Evolutionary conservation across 2,888 invertebrate genomes (phyloP).

Genomic region (Alcis repandata): DNA sequence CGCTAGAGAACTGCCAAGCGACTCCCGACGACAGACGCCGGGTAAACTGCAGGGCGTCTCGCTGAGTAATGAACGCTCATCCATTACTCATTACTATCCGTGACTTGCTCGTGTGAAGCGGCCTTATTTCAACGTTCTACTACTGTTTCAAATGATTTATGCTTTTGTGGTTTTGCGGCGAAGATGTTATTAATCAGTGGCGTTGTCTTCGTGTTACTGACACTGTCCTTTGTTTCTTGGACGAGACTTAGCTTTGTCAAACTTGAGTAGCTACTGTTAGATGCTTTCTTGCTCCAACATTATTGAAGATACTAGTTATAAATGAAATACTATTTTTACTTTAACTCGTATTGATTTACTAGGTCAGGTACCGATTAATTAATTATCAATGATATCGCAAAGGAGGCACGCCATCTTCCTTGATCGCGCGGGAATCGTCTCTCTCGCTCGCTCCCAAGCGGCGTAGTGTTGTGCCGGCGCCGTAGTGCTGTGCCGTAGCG

Average conservation of each 20-base stretch:
- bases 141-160: constrained; percentile 52
- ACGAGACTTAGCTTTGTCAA: constrained; percentile 27
- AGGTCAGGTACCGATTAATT: too few species aligned
- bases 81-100: constrained; percentile 73
- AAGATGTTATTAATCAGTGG: constrained; percentile 53
- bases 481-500: too few species aligned
- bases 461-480: too few species aligned
- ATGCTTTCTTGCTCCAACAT: too few species aligned
- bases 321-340: too few species aligned
- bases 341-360: too few species aligned
- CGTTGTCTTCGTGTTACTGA: constrained; percentile 42
- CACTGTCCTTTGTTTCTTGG: constrained; percentile 39
- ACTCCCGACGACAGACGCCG: constrained; percentile 71
- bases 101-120: constrained; percentile 70
- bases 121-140: constrained; percentile 72
- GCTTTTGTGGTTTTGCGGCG: constrained; percentile 42
- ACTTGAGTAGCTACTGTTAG: constrained; percentile 15
- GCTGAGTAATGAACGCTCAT: constrained; percentile 76
- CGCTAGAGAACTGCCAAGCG: constrained; percentile 49
- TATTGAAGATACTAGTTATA: too few species aligned
- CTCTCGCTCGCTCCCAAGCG: too few species aligned
- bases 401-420: too few species aligned
- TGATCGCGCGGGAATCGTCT: too few species aligned
- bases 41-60: constrained; percentile 73
- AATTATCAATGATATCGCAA: too few species aligned